A percentile compares a stretch with the other conserved stretches of the same genome.
These are phyloP conservation scores for Palythoa grandis DNA, from an alignment of 92 coral and sea anemone species.

Conservation along the genomic window DNA sequence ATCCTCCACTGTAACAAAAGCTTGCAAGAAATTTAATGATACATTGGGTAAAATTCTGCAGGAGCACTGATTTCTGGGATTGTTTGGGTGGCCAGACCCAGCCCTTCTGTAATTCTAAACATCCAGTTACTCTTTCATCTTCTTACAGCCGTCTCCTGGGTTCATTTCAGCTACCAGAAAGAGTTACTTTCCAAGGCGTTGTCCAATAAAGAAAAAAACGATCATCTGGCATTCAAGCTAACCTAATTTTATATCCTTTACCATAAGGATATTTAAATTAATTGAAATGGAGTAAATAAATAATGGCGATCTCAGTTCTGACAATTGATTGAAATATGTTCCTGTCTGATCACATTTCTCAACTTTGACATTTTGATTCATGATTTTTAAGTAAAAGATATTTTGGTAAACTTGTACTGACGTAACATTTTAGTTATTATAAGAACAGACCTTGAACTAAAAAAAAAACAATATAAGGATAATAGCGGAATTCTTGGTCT, in stretches of 20 bases:
- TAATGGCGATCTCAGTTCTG: slow-evolving; percentile 13
- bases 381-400: background rate
- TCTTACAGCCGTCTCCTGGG: too few relatives aligned
- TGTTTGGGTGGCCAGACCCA: too few relatives aligned
- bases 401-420: background rate
- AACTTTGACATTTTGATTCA: too few relatives aligned
- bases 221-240: background rate
- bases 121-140: too few relatives aligned
- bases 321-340: background rate
- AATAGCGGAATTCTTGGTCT: background rate
- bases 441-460: background rate
- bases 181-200: background rate
- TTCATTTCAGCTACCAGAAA: too few relatives aligned
- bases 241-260: background rate
- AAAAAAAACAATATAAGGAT: background rate
- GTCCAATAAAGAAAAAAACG: background rate
- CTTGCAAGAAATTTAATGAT: too few relatives aligned
- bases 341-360: background rate
- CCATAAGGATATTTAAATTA: slow-evolving; percentile 18
- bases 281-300: slow-evolving; percentile 30
- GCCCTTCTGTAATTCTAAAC: too few relatives aligned
- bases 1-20: too few relatives aligned
- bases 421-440: background rate
- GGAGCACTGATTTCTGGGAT: too few relatives aligned
- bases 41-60: too few relatives aligned